These are phyloP conservation scores for Prostheceraeus crozeri DNA, from an alignment of 2,888 invertebrate species.

Conservation along the genomic window DNA sequence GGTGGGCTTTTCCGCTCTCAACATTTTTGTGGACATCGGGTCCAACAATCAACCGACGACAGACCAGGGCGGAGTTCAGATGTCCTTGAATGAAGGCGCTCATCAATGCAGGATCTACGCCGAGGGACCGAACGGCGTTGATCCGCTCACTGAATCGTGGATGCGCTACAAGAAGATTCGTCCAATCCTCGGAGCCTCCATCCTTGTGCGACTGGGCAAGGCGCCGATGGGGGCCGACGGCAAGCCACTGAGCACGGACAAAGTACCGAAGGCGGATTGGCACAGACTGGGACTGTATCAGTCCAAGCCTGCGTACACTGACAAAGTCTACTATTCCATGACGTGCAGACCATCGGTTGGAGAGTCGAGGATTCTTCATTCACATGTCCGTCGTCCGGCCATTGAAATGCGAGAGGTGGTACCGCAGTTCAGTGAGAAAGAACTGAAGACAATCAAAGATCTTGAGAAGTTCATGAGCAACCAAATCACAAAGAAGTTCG, in stretches of 20 bases:
- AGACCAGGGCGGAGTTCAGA: constrained; percentile 49
- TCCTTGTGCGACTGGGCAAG: constrained; percentile 49
- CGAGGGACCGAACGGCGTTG: constrained; percentile 50
- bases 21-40: constrained; percentile 53
- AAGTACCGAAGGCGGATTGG: constrained; percentile 52
- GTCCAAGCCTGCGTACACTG: constrained; percentile 49
- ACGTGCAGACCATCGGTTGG: constrained; percentile 48
- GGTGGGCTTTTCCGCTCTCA: constrained; percentile 51
- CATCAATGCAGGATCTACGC: constrained; percentile 51
- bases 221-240: constrained; percentile 50
- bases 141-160: constrained; percentile 47
- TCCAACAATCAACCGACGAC: constrained; percentile 49
- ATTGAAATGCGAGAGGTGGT: constrained; percentile 42
- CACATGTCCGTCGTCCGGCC: constrained; percentile 46
- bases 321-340: constrained; percentile 49
- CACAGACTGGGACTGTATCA: constrained; percentile 48
- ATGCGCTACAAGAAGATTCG: constrained; percentile 46
- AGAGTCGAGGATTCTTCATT: constrained; percentile 47
- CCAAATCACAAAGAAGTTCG: constrained; percentile 48
- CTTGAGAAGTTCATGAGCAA: constrained; percentile 50
- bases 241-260: constrained; percentile 48
- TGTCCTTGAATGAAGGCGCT: constrained; percentile 53
- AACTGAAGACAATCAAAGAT: constrained; percentile 47
- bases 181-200: constrained; percentile 50
- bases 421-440: constrained; percentile 42